phyloP scores from a whole-genome alignment of 2,888 invertebrate species.

The Deilephila elpenor region DNA sequence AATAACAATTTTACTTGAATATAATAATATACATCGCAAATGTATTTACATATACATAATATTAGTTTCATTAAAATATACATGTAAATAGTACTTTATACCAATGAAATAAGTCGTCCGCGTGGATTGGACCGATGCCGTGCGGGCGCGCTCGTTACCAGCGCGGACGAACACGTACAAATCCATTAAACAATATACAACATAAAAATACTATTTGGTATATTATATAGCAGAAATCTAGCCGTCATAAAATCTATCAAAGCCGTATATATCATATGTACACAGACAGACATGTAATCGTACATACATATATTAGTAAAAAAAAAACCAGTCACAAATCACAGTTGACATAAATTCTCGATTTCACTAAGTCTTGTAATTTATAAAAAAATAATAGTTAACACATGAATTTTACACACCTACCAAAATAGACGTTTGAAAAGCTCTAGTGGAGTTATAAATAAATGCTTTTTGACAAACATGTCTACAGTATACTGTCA shows the following conservation, averaged over 20 bases:
- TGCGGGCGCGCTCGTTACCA: neutral
- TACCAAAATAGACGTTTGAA: conserved; percentile 64
- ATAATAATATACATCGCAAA: conserved; percentile 81
- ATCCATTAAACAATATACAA: conserved; percentile 80
- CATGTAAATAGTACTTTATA: conserved; percentile 79
- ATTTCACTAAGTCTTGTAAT: conserved; percentile 83
- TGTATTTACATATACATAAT: conserved; percentile 84
- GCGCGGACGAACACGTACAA: conserved; percentile 53
- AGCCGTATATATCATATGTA: conserved; percentile 74
- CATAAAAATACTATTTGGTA: conserved; percentile 85
- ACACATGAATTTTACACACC: conserved; percentile 67
- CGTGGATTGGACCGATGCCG: conserved; percentile 36
- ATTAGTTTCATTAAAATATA: conserved; percentile 76
- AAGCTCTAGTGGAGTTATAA: conserved; percentile 61
- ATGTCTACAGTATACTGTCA: conserved; percentile 14
- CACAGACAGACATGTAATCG: conserved; percentile 74
- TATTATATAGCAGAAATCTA: conserved; percentile 82
- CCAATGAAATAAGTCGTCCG: conserved; percentile 65
- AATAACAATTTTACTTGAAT: conserved; percentile 81
- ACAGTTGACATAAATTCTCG: conserved; percentile 84
- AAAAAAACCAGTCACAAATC: conserved; percentile 84
- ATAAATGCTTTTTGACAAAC: conserved; percentile 70
- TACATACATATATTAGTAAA: conserved; percentile 80
- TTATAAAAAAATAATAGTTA: conserved; percentile 70
- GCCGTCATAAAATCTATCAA: conserved; percentile 81